Conservation (phyloP, 2,888 invertebrate species). For the Diadegma fenestrale region DNA sequence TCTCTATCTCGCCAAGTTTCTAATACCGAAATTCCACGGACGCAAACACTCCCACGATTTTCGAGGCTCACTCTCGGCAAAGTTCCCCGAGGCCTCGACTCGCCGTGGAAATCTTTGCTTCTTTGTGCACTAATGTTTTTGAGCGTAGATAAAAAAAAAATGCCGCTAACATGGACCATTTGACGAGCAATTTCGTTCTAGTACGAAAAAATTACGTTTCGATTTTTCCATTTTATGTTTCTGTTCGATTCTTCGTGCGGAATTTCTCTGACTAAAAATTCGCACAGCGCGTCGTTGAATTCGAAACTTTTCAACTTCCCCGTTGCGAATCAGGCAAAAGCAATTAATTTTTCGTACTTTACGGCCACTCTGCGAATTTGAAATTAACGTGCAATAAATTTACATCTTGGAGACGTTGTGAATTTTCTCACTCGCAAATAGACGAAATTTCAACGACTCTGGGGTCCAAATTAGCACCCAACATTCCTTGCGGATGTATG, state of each 20-base stretch:
- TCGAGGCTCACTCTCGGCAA: background rate
- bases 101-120: background rate
- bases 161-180: slow-evolving; percentile 18
- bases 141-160: background rate
- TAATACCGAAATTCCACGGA: slow-evolving; percentile 39
- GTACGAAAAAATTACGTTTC: background rate
- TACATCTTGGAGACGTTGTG: background rate
- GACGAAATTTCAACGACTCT: background rate
- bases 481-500: slow-evolving; percentile 15
- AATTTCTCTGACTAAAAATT: background rate
- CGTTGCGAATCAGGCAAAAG: background rate
- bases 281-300: background rate
- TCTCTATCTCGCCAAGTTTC: slow-evolving; percentile 24
- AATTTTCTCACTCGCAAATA: background rate
- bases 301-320: background rate
- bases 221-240: background rate
- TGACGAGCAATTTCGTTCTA: background rate
- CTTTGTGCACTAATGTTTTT: slow-evolving; percentile 9
- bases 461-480: slow-evolving; percentile 21
- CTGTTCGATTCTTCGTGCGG: background rate
- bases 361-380: background rate
- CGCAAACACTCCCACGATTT: slow-evolving; percentile 59
- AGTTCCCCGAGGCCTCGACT: slow-evolving; percentile 8
- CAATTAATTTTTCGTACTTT: background rate
- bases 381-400: background rate